These are phyloP conservation scores for Austrolebias charrua DNA, from an alignment of 2,797 vertebrate species.

Conservation along the genomic window DNA sequence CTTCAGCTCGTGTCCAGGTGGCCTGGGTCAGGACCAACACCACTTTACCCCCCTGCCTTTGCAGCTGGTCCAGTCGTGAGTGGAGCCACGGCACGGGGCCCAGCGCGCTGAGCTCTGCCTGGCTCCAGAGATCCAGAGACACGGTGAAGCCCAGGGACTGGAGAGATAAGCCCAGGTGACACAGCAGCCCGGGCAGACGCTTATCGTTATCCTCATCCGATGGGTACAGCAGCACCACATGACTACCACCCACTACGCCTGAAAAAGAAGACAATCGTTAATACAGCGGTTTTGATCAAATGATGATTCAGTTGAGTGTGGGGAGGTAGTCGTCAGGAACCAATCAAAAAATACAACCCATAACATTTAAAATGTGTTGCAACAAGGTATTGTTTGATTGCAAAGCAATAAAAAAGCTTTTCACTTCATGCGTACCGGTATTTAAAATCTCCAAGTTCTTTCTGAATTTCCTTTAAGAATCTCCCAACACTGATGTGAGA, in stretches of 20 bases:
- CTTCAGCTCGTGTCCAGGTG: conserved; percentile 74
- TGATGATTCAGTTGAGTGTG: not conserved
- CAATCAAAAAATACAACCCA: not conserved
- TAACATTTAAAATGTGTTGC: too few relatives aligned
- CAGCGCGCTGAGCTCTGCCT: conserved; percentile 74
- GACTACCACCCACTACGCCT: conserved; percentile 70
- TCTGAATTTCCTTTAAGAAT: too few relatives aligned
- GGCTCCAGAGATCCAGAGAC: conserved; percentile 86
- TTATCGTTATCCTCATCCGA: conserved; percentile 70
- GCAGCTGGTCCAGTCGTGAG: conserved; percentile 76
- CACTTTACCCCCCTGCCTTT: conserved; percentile 80
- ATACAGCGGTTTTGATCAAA: not conserved
- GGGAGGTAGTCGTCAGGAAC: not conserved
- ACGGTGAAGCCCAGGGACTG: conserved; percentile 79
- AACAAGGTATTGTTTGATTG: too few relatives aligned
- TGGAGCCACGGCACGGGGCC: conserved; percentile 89
- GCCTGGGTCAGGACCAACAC: conserved; percentile 85
- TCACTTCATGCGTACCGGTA: too few relatives aligned
- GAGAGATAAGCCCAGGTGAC: conserved; percentile 81
- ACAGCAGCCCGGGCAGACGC: conserved; percentile 73
- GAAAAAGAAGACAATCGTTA: conserved; percentile 9
- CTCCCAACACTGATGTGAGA: too few relatives aligned
- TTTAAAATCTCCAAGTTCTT: too few relatives aligned
- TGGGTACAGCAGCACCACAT: conserved; percentile 82
- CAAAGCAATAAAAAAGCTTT: too few relatives aligned